These are phyloP conservation scores for Lepas anatifera DNA, from an alignment of 2,888 invertebrate species.

Conservation along the genomic window DNA sequence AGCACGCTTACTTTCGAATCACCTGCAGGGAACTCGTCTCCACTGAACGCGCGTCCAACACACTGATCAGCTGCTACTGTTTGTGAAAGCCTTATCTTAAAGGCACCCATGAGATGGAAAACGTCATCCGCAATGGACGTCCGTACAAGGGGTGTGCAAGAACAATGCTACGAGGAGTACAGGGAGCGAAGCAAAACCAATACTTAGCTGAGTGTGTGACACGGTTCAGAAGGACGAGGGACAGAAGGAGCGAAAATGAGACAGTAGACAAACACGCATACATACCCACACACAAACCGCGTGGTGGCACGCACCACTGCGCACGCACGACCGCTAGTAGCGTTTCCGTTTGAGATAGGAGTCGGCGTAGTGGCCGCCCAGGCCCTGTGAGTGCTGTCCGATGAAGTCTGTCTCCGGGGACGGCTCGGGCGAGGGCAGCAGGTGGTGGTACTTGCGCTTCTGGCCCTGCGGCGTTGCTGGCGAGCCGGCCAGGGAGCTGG, in stretches of 20 bases:
- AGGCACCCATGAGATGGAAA: background rate
- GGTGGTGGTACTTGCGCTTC: conserved; percentile 34
- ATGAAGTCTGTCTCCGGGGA: conserved; percentile 40
- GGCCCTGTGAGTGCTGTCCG: conserved; percentile 42
- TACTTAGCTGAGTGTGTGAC: no score
- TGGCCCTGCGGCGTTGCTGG: conserved; percentile 32
- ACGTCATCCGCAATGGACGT: background rate
- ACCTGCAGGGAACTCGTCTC: no score
- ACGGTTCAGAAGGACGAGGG: background rate
- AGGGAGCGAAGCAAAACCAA: no score
- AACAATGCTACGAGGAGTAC: no score
- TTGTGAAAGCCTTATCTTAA: background rate
- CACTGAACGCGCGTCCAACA: no score
- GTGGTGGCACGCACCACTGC: background rate
- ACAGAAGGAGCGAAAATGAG: background rate
- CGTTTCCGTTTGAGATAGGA: conserved; percentile 38
- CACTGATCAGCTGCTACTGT: no score
- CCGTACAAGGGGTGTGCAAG: no score
- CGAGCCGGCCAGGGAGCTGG: conserved; percentile 19
- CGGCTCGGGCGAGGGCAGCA: conserved; percentile 39
- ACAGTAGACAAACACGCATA: background rate
- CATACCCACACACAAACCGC: background rate
- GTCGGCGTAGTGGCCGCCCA: conserved; percentile 43
- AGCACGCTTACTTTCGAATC: no score
- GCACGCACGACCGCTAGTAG: conserved; percentile 29